Evolutionary conservation across 2,797 vertebrate genomes (phyloP).

Genomic region (Geotria australis): DNA sequence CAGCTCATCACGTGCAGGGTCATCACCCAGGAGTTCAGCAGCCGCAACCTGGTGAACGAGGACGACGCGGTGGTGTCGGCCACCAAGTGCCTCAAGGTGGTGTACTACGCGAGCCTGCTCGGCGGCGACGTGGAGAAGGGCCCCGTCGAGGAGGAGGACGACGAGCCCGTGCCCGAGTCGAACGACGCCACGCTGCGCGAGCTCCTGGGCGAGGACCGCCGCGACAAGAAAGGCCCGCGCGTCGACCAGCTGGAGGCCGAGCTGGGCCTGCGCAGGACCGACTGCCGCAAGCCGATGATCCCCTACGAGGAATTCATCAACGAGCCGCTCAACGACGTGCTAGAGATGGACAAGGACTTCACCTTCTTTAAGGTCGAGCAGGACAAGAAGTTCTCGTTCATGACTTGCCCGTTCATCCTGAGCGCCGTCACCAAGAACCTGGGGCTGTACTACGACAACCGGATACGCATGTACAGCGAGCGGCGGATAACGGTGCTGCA

Average conservation of each 20-base stretch:
- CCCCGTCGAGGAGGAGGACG: constrained; percentile 76
- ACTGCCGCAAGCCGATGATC: constrained; percentile 56
- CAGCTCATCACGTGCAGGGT: constrained; percentile 94
- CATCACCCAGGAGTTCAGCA: constrained; percentile 73
- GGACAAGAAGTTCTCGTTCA: constrained; percentile 94
- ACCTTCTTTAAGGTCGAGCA: constrained; percentile 96
- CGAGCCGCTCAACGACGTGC: constrained; percentile 76
- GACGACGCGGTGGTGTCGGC: constrained; percentile 79
- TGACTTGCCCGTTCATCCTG: constrained; percentile 90
- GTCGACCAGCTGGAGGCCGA: constrained; percentile 68
- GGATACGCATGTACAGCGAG: constrained; percentile 97
- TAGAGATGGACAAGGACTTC: constrained; percentile 99
- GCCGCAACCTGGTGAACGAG: constrained; percentile 61
- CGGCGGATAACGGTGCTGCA: constrained; percentile 83
- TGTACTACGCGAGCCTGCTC: constrained; percentile 77
- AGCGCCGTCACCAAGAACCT: constrained; percentile 80
- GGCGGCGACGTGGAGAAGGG: constrained; percentile 52
- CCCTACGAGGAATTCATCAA: constrained; percentile 87
- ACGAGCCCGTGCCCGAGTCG: constrained; percentile 48
- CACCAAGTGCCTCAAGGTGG: constrained; percentile 61
- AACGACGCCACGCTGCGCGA: constrained; percentile 80
- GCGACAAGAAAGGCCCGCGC: constrained; percentile 65
- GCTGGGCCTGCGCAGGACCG: constrained; percentile 49
- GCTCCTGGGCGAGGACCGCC: constrained; percentile 63
- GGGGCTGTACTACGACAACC: constrained; percentile 91